Conservation (phyloP, 2,797 vertebrate genomes). For the Mico argentatus region DNA sequence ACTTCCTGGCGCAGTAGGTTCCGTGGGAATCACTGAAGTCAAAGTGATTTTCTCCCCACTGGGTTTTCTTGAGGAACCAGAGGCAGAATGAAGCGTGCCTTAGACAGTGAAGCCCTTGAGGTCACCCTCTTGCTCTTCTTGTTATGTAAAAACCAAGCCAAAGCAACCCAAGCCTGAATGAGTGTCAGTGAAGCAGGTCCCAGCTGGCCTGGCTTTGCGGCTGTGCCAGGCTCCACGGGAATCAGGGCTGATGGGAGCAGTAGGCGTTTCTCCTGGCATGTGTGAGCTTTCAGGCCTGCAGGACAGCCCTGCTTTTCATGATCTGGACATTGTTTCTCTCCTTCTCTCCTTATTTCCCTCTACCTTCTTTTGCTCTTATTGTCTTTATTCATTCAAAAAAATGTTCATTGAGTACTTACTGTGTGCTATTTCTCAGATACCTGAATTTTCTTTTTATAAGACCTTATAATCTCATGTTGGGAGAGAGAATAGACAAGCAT, state of each 20-base stretch:
- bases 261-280: neutral
- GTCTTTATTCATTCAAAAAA: slow-evolving; percentile 16
- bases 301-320: neutral
- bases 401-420: neutral
- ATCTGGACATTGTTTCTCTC: neutral
- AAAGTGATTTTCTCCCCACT: neutral
- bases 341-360: neutral
- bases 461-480: neutral
- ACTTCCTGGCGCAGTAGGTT: neutral
- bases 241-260: neutral
- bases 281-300: neutral
- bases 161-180: neutral
- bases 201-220: neutral
- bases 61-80: neutral
- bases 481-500: neutral
- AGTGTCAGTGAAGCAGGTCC: neutral
- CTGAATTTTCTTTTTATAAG: neutral
- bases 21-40: neutral
- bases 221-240: neutral
- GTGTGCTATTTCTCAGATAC: neutral
- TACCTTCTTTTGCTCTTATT: neutral
- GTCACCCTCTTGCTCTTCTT: neutral
- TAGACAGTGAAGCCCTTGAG: neutral
- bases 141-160: neutral
- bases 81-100: neutral